Evolutionary conservation across 2,797 vertebrate genomes (phyloP), one percentile per base, ranked within the genome.

Genomic region (Clangula hyemalis): DNA sequence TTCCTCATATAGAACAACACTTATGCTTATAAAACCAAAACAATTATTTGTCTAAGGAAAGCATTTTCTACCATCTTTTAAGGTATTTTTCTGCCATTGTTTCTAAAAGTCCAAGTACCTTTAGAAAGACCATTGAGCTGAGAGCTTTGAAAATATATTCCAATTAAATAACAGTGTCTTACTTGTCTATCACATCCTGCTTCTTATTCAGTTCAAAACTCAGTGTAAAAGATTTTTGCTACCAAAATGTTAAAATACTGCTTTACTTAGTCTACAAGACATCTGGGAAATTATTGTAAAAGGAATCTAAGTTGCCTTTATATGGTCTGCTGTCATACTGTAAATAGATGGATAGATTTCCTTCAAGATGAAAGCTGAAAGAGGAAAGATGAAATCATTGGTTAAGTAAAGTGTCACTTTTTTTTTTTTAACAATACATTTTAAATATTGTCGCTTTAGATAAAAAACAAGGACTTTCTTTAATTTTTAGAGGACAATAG

Each of bases 401-500:
- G 16, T 25, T 61, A 64, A 58, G 32, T 21, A 38, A 38, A 53
- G 8, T 61, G 49, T 8, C 49, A 25, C 22, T 25, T 49, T 47
- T 49, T 49, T 49, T 49, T 49, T 49, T 65, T 22, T 36, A 77
- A 39, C 2, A 36, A 15, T 36, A 15, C 4, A 2, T 93, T 82
- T 61, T 64, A 68, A 92, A 83, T 84, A 76, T n/a, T 62, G 15
- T 62, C 58, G 3, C 72, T 90, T 71, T 78, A 62, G 15, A 72
- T 51, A 18, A 10, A 65, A 95, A 87, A 32, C 30, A 64, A 54
- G 6, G 86, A 38, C 18, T 83, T 76, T 41, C 51, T 87, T 89
- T 75, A 71, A 41, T 84, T 88, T 95, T 80, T 83, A 98, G 98
- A 98, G 98, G 69, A 97, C 97, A 38, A 96, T 98, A 79, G 98